A percentile compares a stretch with the other conserved stretches of the same genome.
These are phyloP conservation scores for Caenorhabditis panamensis DNA, from an alignment of 2,888 invertebrate genomes.

Conservation along the genomic window DNA sequence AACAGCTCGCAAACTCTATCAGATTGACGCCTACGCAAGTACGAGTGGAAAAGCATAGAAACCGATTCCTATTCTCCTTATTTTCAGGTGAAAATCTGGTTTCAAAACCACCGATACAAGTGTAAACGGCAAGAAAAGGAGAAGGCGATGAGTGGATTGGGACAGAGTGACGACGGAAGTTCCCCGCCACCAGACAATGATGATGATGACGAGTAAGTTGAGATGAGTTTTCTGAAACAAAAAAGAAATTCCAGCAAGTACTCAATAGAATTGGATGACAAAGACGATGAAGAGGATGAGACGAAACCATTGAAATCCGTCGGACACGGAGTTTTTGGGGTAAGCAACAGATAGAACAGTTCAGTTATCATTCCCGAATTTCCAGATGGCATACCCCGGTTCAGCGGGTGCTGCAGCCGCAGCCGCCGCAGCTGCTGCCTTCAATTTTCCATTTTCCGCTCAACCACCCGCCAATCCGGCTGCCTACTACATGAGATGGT, in stretches of 20 bases:
- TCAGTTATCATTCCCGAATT: background rate
- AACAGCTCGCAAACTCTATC: constrained; percentile 95
- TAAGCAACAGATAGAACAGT: background rate
- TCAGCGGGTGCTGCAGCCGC: constrained; percentile 41
- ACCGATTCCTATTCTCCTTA: background rate
- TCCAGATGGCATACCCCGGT: constrained; percentile 33
- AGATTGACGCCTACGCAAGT: constrained; percentile 94
- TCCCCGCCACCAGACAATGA: constrained; percentile 52
- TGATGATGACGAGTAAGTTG: constrained; percentile 54
- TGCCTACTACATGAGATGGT: constrained; percentile 56
- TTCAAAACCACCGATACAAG: constrained; percentile 75
- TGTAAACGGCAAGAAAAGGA: constrained; percentile 73
- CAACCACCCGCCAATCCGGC: constrained; percentile 35
- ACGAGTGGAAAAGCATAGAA: too few species aligned
- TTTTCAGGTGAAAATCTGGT: constrained; percentile 73
- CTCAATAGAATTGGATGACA: constrained; percentile 55
- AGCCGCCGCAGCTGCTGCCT: constrained; percentile 47
- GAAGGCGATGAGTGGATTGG: constrained; percentile 69
- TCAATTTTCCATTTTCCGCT: constrained; percentile 48
- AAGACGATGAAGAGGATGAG: constrained; percentile 51
- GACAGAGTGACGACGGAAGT: constrained; percentile 58
- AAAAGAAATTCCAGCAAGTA: constrained; percentile 43
- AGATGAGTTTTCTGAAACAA: background rate
- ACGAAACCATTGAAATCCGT: constrained; percentile 9
- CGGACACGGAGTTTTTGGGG: constrained; percentile 37